phyloP scores from a whole-genome alignment of 1,140 invertebrate genomes.

The silkworm (Bombyx mori) region ASM3026992v2 NC_085110.1:980001-980500 shows the following conservation, averaged over 20 bases:
- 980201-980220: slow-evolving; percentile 7
- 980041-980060: no score
- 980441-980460: slow-evolving; percentile 31
- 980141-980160: no score
- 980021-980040: no score
- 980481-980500: slow-evolving; percentile 17
- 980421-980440: slow-evolving; percentile 14
- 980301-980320: slow-evolving; percentile 41
- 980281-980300: slow-evolving; percentile 36
- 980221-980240: slow-evolving; percentile 18
- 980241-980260: slow-evolving; percentile 18
- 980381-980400: slow-evolving; percentile 41
- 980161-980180: no score
- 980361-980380: slow-evolving; percentile 37
- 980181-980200: no score
- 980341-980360: slow-evolving; percentile 43
- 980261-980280: slow-evolving; percentile 2
- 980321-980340: slow-evolving; percentile 23
- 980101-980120: no score
- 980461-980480: slow-evolving; percentile 28
- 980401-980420: slow-evolving; percentile 32
- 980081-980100: no score
- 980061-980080: no score
- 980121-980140: no score
- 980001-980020: no score